Evolutionary conservation across 1,140 invertebrate genomes (phyloP).

Genomic region (Bombus superbus): DNA sequence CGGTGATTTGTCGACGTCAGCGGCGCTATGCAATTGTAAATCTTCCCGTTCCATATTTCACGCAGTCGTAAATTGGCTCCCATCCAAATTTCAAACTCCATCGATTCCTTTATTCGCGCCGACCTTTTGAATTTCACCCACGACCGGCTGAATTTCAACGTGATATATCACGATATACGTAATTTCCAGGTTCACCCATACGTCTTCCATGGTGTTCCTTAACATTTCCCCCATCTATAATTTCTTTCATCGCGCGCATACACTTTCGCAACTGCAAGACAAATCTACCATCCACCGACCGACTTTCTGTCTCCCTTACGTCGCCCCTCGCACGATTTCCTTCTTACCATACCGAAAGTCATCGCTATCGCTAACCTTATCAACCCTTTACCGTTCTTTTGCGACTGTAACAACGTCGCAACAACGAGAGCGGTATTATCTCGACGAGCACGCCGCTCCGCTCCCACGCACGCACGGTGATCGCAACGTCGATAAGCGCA

Average conservation of each 20-base stretch:
- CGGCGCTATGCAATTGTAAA: constrained; percentile 32
- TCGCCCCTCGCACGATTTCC: neutral
- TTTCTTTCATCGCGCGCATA: neutral
- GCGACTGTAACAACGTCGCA: constrained; percentile 17
- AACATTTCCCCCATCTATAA: neutral
- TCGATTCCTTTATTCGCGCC: constrained; percentile 48
- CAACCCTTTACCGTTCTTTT: neutral
- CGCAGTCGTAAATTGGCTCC: constrained; percentile 37
- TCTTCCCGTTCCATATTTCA: constrained; percentile 28
- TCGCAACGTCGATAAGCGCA: constrained; percentile 16
- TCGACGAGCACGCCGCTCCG: constrained; percentile 4
- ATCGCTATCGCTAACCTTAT: neutral
- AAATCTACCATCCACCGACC: neutral
- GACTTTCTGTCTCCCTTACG: neutral
- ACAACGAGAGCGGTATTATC: constrained; percentile 25
- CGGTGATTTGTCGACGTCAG: constrained; percentile 24
- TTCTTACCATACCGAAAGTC: no score
- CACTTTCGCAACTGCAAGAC: neutral
- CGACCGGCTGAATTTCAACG: neutral
- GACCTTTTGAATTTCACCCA: constrained; percentile 34
- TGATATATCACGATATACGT: constrained; percentile 30
- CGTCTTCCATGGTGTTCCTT: neutral
- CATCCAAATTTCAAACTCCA: constrained; percentile 55
- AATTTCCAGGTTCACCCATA: neutral
- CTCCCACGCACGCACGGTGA: neutral